Base-by-base conservation (phyloP, 2,797 vertebrate genomes). In the Chaetophractus vellerosus region DNA sequence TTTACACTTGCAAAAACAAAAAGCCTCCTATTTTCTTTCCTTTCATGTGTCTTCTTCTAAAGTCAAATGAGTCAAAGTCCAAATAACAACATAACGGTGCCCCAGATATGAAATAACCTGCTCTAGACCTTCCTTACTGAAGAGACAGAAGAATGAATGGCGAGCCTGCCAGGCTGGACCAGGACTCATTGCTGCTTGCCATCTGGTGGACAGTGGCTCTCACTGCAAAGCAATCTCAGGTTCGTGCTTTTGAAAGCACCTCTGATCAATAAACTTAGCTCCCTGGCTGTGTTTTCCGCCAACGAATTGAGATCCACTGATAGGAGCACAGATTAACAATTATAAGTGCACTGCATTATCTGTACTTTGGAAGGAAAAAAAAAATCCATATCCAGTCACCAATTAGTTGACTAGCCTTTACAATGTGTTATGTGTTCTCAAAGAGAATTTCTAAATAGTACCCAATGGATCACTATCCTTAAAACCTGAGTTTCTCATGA, bases 121-220 rank as follows among this genome's bases (percentile, higher is more conserved):
- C 52, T 57, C 0, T 21, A 19, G 36, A 10, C 31, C 33, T 16
- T 66, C 33, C 10, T 41, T 19, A 7, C 10, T 63, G 14, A 89
- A 10, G 63, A 33, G 33, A 12, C 11, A 28, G 3, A 4, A 6
- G 19, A 48, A 24, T 15, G 15, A 82, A 31, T 2, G 16, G 11
- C 10, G 1, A 82, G 6, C 9, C 0, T 18, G 59, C 33, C 45
- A 82, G 21, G 11, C 7, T 63, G 21, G n/a, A 55, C 14, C 0
- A 0, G n/a, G 21, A 18, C n/a, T 15, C 71, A 52, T 80, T 83
- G 86, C 6, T 66, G 81, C 91, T 95, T 97, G 81, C 95, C 96
- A 90, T 57, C 71, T 96, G 66, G 72, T 98, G 63, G 79, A 86
- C n/a, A 89, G 50, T 64, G 72, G 41, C 9, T 90, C 31, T 95